Evolutionary conservation across 2,113 vertebrate genomes (phyloP).

Genomic region (Drymodes brunneopygia): DNA sequence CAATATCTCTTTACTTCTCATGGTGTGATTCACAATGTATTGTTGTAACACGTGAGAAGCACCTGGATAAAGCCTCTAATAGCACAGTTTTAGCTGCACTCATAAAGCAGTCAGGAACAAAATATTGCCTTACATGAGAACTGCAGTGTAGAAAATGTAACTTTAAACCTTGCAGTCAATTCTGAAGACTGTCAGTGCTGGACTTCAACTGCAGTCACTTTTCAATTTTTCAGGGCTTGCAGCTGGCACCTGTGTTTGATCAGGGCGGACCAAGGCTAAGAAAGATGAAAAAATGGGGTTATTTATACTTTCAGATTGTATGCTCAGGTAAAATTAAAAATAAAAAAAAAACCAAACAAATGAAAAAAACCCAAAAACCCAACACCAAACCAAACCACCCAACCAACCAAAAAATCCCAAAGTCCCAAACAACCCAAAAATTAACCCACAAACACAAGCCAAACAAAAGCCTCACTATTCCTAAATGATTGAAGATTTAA

Average conservation of each 20-base stretch:
- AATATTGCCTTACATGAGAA: neutral
- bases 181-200: neutral
- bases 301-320: neutral
- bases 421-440: neutral
- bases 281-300: fast-evolving
- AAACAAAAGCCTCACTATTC: fast-evolving
- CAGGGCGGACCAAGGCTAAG: neutral
- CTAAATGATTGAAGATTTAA: neutral
- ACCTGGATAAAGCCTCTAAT: neutral
- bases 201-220: neutral
- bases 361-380: neutral
- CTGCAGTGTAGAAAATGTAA: neutral
- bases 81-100: neutral
- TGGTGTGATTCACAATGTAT: neutral
- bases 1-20: neutral
- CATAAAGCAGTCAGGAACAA: neutral
- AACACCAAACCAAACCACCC: neutral
- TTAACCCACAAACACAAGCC: neutral
- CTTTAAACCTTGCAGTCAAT: neutral
- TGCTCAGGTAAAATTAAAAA: neutral
- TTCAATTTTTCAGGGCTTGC: neutral
- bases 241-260: neutral
- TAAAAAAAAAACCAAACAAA: neutral
- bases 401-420: neutral
- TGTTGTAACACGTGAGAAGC: neutral